A percentile compares a stretch with the other conserved stretches of the same genome.
phyloP scores from a whole-genome alignment of 1,140 invertebrate genomes.

The Ectropis grisescens region DNA sequence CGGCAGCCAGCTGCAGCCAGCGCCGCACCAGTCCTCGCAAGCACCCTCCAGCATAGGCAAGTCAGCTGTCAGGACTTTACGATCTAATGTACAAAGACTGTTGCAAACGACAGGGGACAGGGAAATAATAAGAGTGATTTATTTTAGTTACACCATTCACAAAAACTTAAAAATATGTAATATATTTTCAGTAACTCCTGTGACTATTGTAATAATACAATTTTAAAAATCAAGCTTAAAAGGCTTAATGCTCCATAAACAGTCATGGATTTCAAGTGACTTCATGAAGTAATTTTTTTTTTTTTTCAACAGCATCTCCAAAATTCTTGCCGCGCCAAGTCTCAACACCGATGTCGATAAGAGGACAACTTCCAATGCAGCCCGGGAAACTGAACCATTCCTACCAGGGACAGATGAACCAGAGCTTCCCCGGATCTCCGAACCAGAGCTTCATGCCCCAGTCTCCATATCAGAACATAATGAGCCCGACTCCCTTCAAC shows the following conservation, averaged over 20 bases:
- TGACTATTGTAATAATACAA: too few relatives aligned
- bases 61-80: too few relatives aligned
- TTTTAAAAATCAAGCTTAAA: too few relatives aligned
- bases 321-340: conserved; percentile 66
- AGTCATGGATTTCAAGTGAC: too few relatives aligned
- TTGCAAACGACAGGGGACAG: too few relatives aligned
- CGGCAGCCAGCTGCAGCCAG: conserved; percentile 79
- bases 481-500: conserved; percentile 39
- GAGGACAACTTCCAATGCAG: conserved; percentile 43
- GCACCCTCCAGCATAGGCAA: conserved; percentile 35
- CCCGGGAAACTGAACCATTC: conserved; percentile 41
- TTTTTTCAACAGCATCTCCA: conserved; percentile 38
- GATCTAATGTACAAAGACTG: too few relatives aligned
- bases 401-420: conserved; percentile 34
- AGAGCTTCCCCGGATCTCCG: conserved; percentile 31
- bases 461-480: conserved; percentile 35
- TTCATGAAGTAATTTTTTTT: too few relatives aligned
- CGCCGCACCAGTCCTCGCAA: conserved; percentile 32
- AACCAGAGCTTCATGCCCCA: conserved; percentile 38
- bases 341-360: conserved; percentile 59
- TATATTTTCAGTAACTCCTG: neutral
- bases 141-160: too few relatives aligned
- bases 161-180: neutral
- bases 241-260: too few relatives aligned
- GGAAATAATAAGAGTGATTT: too few relatives aligned